phyloP scores from a whole-genome alignment of 1,140 invertebrate genomes.

The Cepaea nemoralis region DNA sequence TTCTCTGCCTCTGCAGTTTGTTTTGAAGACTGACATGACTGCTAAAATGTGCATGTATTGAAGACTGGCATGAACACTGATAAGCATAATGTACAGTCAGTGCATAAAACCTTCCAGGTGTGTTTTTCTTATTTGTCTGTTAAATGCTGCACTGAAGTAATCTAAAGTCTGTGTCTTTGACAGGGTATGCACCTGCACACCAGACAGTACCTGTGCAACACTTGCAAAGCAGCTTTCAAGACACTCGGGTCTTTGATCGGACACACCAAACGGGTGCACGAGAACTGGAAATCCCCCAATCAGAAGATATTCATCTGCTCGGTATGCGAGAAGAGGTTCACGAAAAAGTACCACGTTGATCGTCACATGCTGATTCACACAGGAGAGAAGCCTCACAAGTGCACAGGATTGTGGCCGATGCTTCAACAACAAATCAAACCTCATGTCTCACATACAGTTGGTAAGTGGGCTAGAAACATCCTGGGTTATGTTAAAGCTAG shows the following conservation, averaged over 20 bases:
- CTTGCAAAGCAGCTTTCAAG: constrained; percentile 68
- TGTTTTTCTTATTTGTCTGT: too few relatives aligned
- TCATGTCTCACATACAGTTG: constrained; percentile 68
- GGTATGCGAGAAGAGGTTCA: constrained; percentile 68
- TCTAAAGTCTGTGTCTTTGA: too few relatives aligned
- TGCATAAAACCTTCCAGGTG: not conserved
- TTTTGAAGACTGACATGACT: too few relatives aligned
- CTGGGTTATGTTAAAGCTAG: too few relatives aligned
- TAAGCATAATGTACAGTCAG: too few relatives aligned
- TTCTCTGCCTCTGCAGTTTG: too few relatives aligned
- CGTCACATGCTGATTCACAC: constrained; percentile 69
- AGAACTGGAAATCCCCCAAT: constrained; percentile 68
- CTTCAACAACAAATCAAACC: constrained; percentile 69
- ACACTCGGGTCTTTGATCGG: constrained; percentile 68
- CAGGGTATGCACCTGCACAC: constrained; percentile 68
- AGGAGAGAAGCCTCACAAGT: constrained; percentile 68
- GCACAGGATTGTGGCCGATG: constrained; percentile 66
- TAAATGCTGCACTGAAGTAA: too few relatives aligned
- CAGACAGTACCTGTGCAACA: constrained; percentile 66
- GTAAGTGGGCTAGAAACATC: constrained; percentile 49
- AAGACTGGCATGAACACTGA: too few relatives aligned
- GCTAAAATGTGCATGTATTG: too few relatives aligned
- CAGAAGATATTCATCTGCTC: constrained; percentile 70
- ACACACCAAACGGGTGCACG: constrained; percentile 67
- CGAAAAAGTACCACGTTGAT: constrained; percentile 70